These are phyloP conservation scores for Odontothrips loti DNA, from an alignment of 2,888 invertebrate genomes.

Conservation along the genomic window DNA sequence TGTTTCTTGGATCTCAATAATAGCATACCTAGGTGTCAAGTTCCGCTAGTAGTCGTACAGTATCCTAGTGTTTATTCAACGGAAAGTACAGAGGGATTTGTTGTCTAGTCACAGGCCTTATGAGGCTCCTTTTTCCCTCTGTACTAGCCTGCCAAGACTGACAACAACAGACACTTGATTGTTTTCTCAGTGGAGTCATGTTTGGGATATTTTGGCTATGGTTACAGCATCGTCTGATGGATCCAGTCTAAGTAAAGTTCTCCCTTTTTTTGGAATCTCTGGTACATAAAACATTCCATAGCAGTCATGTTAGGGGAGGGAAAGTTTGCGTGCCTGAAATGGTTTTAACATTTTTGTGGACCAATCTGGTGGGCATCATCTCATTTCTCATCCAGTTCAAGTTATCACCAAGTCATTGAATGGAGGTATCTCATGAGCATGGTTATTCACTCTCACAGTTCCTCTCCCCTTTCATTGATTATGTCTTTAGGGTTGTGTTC, in stretches of 20 bases:
- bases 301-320: not conserved
- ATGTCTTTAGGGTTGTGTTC: constrained; percentile 20
- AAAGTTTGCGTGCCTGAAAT: not conserved
- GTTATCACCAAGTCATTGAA: not conserved
- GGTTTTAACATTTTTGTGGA: constrained; percentile 1
- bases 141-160: constrained; percentile 16
- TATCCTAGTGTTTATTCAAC: constrained; percentile 23
- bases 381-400: not conserved
- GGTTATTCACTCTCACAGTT: not conserved
- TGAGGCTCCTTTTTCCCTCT: constrained; percentile 3
- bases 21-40: constrained; percentile 26
- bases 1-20: constrained; percentile 23
- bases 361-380: not conserved
- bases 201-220: constrained; percentile 13
- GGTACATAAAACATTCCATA: constrained; percentile 10
- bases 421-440: not conserved
- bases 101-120: constrained; percentile 13
- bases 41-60: constrained; percentile 22
- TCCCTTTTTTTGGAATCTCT: constrained; percentile 2
- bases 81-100: constrained; percentile 8
- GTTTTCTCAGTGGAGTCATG: constrained; percentile 13
- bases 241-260: not conserved
- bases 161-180: constrained; percentile 7
- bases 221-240: not conserved
- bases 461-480: not conserved